Evolutionary conservation across 2,113 vertebrate species (phyloP).

Genomic region (Sinosuthora webbiana): DNA sequence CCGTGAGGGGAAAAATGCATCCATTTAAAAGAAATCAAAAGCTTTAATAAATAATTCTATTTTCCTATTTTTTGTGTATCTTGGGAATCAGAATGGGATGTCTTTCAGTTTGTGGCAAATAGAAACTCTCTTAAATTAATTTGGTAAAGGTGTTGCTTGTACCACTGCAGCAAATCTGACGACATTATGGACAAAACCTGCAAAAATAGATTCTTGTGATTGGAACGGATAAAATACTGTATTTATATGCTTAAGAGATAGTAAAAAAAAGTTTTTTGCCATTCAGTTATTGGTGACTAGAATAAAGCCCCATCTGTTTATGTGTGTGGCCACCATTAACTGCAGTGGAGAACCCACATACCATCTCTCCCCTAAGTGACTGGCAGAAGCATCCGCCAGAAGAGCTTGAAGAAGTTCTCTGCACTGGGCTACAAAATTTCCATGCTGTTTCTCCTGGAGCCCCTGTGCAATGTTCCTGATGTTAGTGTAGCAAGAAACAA

Average conservation of each 20-base stretch:
- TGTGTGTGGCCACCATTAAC: neutral
- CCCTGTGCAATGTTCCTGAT: neutral
- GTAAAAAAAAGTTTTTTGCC: neutral
- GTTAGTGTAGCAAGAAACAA: neutral
- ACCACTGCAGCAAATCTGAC: neutral
- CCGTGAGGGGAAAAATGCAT: neutral
- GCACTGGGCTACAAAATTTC: neutral
- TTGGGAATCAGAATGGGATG: neutral
- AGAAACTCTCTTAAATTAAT: neutral
- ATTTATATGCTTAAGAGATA: neutral
- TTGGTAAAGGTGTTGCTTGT: neutral
- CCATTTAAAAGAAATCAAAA: neutral
- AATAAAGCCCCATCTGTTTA: neutral
- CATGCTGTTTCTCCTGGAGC: rapidly evolving
- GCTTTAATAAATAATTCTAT: neutral
- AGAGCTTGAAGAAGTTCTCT: neutral
- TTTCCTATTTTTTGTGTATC: neutral
- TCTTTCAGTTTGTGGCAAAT: neutral
- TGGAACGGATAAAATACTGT: neutral
- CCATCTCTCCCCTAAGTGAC: neutral
- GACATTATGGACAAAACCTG: neutral
- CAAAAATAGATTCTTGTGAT: neutral
- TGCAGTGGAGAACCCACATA: neutral
- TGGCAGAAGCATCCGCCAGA: neutral
- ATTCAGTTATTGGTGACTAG: neutral